Evolutionary conservation across 1,140 invertebrate genomes (phyloP).

Genomic region (Temnothorax nylanderi): DNA sequence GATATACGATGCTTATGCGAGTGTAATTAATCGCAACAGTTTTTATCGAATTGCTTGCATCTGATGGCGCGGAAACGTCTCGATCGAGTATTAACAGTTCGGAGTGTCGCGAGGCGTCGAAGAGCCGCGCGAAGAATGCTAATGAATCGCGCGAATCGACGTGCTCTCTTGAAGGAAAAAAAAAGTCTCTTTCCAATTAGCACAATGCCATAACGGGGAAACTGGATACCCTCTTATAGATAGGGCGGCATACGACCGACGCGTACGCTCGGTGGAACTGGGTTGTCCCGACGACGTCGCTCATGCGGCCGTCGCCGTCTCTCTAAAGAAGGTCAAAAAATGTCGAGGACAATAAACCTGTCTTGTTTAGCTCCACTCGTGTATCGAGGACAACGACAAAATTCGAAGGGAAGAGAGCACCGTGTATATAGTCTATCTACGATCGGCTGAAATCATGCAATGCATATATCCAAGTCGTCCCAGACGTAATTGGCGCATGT

Average conservation of each 20-base stretch:
- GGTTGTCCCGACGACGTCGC: conserved; percentile 41
- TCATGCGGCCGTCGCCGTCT: conserved; percentile 36
- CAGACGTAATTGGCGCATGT: not conserved
- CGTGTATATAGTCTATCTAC: not conserved
- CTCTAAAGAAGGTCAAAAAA: conserved; percentile 62
- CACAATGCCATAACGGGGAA: conserved; percentile 49
- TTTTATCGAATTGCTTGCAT: conserved; percentile 21
- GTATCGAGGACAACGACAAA: conserved; percentile 23
- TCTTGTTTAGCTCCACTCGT: conserved; percentile 38
- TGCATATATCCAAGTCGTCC: not conserved
- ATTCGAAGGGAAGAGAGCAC: conserved; percentile 6
- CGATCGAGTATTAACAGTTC: not conserved
- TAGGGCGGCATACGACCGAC: conserved; percentile 21
- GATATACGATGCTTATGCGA: not conserved
- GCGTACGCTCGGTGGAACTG: conserved; percentile 21
- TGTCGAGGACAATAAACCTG: conserved; percentile 57
- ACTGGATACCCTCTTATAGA: conserved; percentile 44
- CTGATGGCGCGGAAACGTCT: conserved; percentile 1
- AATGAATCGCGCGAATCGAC: conserved; percentile 37
- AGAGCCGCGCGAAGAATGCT: conserved; percentile 33
- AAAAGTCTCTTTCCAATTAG: conserved; percentile 56
- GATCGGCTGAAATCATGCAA: not conserved
- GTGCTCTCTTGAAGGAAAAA: conserved; percentile 26
- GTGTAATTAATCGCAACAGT: conserved; percentile 9
- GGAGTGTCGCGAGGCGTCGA: not conserved